phyloP scores from a whole-genome alignment of 2,888 invertebrate species.

The Meliscaeva auricollis region DNA sequence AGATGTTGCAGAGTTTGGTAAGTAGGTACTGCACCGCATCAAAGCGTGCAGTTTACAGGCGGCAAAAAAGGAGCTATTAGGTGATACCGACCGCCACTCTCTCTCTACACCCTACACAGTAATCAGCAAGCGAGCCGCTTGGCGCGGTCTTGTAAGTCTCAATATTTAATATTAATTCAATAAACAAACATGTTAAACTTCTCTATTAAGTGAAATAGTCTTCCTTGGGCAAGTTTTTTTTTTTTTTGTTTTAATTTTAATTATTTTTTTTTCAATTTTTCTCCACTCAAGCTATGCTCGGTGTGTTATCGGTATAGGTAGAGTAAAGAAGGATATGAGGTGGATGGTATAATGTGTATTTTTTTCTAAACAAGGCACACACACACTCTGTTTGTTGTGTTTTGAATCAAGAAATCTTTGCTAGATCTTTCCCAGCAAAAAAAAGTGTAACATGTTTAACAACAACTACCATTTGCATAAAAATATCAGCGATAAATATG shows the following conservation, averaged over 20 bases:
- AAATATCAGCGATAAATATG: slow-evolving; percentile 46
- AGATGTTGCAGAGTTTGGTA: no score
- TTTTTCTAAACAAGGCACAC: slow-evolving; percentile 20
- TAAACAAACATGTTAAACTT: slow-evolving; percentile 72
- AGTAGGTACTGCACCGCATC: slow-evolving; percentile 41
- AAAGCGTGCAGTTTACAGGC: slow-evolving; percentile 29
- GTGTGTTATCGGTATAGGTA: neutral
- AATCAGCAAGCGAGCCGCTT: slow-evolving; percentile 55
- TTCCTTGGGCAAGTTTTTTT: slow-evolving; percentile 44
- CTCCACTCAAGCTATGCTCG: neutral
- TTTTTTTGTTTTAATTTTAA: neutral
- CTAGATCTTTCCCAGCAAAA: slow-evolving; percentile 1
- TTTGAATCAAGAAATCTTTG: slow-evolving; percentile 33
- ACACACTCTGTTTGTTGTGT: neutral
- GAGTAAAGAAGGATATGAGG: slow-evolving; percentile 38
- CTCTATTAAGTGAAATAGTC: slow-evolving; percentile 68
- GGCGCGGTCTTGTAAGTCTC: slow-evolving; percentile 5
- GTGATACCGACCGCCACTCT: slow-evolving; percentile 31
- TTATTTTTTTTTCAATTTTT: no score
- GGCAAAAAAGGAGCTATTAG: slow-evolving; percentile 62
- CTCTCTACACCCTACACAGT: slow-evolving; percentile 23
- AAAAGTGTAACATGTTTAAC: slow-evolving; percentile 67
- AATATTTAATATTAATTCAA: slow-evolving; percentile 73
- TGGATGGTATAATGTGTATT: slow-evolving; percentile 1
- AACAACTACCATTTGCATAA: slow-evolving; percentile 69